Base-by-base conservation (phyloP, 2,888 invertebrate genomes). In the Neuroscelio doddi region DNA sequence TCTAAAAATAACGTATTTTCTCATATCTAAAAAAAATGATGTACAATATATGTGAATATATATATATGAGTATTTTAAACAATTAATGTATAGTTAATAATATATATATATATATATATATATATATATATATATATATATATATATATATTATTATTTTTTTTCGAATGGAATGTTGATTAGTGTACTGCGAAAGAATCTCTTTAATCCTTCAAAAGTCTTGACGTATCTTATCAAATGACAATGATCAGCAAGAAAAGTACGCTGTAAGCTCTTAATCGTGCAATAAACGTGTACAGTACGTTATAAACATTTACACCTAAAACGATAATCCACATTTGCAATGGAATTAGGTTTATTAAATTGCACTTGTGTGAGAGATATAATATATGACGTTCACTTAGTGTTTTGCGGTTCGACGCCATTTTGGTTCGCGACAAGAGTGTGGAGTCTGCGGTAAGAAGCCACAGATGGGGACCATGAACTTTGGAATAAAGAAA, bases 381-480 rank as follows among this genome's bases (percentile, higher is more conserved):
- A 52, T n/a, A n/a, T n/a, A 61, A 61, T 52, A 52, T 44, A 59
- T 38, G 65, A 47, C 52, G 55, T 50, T 65, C 45, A 55, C 45
- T 29, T 61, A 41, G 52, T 47, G 44, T 58, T 45, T 62, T 68
- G 68, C 56, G 64, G 64, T 64, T 52, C 58, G 59, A 15, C 68
- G 64, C 68, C 68, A 68, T 64, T 64, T 68, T 64, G 64, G 55
- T 55, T 58, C 52, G 58, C 59, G 52, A 63, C 56, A 47, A 56
- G 44, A 56, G 51, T 56, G 47, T 32, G 49, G 36, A 34, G 55
- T 55, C 62, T 68, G 68, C 38, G 64, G 64, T 52, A 42, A 50
- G 61, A 65, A 64, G 58, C 68, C 68, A 36, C 68, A 68, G 52
- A 44, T 42, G 55, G 30, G 46, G 53, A 58, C 61, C 51, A 44